These are phyloP conservation scores for Rhinella marina DNA, from an alignment of 2,797 vertebrate species.

Conservation along the genomic window DNA sequence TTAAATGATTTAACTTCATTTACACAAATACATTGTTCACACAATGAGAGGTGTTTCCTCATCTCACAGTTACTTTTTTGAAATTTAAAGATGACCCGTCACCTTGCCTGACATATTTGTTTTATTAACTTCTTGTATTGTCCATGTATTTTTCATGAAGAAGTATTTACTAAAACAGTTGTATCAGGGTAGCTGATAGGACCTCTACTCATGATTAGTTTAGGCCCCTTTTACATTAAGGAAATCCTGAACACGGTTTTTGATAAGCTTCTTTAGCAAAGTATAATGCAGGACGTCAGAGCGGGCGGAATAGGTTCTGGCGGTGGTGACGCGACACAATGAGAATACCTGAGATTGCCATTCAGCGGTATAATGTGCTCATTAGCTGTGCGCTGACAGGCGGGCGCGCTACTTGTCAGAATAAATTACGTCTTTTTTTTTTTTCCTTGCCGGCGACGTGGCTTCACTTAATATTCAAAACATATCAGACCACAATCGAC, in stretches of 20 bases:
- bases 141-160: too few species aligned
- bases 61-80: too few species aligned
- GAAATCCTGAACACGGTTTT: not conserved
- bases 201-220: not conserved
- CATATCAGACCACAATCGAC: slow-evolving; percentile 37
- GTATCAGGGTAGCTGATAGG: too few species aligned
- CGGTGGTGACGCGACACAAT: slow-evolving; percentile 19
- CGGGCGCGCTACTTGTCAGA: slow-evolving; percentile 33
- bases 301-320: not conserved
- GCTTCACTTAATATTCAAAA: slow-evolving; percentile 49
- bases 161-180: too few species aligned
- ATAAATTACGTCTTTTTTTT: slow-evolving; percentile 38
- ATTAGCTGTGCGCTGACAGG: slow-evolving; percentile 39
- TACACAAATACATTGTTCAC: too few species aligned
- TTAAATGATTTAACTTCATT: too few species aligned
- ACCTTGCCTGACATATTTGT: too few species aligned
- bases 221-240: not conserved
- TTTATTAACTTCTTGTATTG: too few species aligned
- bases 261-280: slow-evolving; percentile 16
- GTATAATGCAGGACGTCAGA: not conserved
- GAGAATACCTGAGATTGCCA: slow-evolving; percentile 35
- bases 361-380: slow-evolving; percentile 31
- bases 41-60: too few species aligned
- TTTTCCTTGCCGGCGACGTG: not conserved
- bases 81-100: too few species aligned